Percentiles rank a stretch among this genome's conserved stretches.
These are phyloP conservation scores for Burhinus oedicnemus DNA, from an alignment of 2,113 vertebrate genomes.

Conservation along the genomic window DNA sequence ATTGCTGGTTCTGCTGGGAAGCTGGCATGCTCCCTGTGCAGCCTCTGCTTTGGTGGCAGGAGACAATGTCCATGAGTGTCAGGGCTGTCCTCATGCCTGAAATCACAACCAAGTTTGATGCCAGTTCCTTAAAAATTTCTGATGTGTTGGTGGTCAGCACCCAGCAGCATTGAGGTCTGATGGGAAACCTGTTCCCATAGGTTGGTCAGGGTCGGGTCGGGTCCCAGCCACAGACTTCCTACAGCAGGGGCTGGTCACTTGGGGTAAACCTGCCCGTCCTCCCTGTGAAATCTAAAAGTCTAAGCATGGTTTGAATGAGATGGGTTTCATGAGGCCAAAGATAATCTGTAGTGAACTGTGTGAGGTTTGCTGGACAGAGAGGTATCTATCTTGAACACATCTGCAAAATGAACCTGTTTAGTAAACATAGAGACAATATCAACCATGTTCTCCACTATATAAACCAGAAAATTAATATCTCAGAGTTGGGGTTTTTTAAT, in stretches of 20 bases:
- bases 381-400: neutral
- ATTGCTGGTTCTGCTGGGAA: neutral
- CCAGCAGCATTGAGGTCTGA: neutral
- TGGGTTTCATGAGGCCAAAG: neutral
- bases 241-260: neutral
- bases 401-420: neutral
- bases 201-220: neutral
- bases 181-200: neutral
- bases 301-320: neutral
- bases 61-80: accelerated
- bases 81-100: neutral
- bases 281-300: no score
- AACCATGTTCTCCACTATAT: neutral
- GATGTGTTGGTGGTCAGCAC: neutral
- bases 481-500: neutral
- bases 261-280: neutral
- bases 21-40: accelerated
- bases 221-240: neutral
- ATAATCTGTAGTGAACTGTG: neutral
- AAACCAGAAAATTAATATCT: neutral
- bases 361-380: neutral
- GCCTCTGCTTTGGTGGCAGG: neutral
- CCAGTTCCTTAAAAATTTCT: neutral
- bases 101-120: neutral
- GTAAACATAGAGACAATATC: neutral